Evolutionary conservation across 2,797 vertebrate genomes (phyloP), one percentile per base, ranked within the genome.

Genomic region (Enteromius mattozi): DNA sequence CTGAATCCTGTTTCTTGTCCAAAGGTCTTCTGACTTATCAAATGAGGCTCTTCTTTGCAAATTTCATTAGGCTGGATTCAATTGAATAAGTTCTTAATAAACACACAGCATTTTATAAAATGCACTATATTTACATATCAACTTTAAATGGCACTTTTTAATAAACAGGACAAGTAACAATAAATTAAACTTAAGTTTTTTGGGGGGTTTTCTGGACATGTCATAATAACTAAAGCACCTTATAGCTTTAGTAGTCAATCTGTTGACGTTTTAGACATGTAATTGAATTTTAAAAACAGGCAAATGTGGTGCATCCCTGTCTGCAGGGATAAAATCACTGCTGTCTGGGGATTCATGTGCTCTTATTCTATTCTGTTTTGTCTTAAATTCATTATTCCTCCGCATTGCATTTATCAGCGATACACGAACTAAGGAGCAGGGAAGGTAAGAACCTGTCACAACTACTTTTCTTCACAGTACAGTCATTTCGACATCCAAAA

Each of bases 271-370:
- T 63, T 37, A 42, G 14, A 71, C 4, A 30, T 54, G 54, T 81
- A 76, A 82, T 84, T 81, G 27, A 54, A 71, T 82, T 88, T 82
- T 21, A 75, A 59, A 78, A 84, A 87, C 61, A 78, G n/a, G 68
- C 35, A 79, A 70, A 82, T 56, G 14, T 51, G 2, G 42, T 54
- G 84, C 56, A 69, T 63, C 81, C 59, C 77, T 71, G 47, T 37
- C 8, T 76, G 71, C 5, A 33, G 30, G 21, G 45, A 30, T 79
- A 21, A 63, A 86, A 54, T 27, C 61, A 69, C 24, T 6, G 40
- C 47, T 27, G 33, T 40, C 14, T 17, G 14, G 9, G 21, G 33
- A 21, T 78, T 12, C 69, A 40, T 51, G 21, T 72, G 63, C 6
- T 30, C 21, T 24, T 51, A 24, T 24, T 42, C 21, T 42, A 19